These are phyloP conservation scores for Amblyopsis hoosieri DNA, from an alignment of 2,797 vertebrate genomes.

Conservation along the genomic window DNA sequence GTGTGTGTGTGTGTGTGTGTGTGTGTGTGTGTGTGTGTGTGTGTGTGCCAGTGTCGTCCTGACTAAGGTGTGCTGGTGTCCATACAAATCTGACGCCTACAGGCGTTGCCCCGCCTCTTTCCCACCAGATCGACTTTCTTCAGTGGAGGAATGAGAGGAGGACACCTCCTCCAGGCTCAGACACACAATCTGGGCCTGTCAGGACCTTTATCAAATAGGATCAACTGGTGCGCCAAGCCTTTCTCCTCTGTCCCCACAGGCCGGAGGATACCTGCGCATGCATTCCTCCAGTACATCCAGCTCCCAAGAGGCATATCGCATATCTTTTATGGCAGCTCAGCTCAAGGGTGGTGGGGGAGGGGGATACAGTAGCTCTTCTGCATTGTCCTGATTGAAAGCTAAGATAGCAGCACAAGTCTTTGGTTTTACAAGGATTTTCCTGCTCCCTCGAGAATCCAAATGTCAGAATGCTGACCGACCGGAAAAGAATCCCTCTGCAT, in stretches of 20 bases:
- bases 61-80: constrained; percentile 45
- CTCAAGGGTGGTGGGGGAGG: constrained; percentile 16
- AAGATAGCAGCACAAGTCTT: too few species aligned
- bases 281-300: constrained; percentile 73
- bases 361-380: too few species aligned
- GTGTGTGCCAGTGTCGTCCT: constrained; percentile 42
- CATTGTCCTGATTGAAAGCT: too few species aligned
- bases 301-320: constrained; percentile 69
- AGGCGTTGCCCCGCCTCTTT: constrained; percentile 70
- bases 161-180: constrained; percentile 73
- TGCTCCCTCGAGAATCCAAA: constrained; percentile 32
- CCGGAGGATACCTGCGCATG: constrained; percentile 62
- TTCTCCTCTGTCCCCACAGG: constrained; percentile 70
- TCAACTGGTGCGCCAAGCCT: constrained; percentile 69
- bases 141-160: constrained; percentile 65
- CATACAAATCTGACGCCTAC: constrained; percentile 59
- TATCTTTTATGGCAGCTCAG: constrained; percentile 67
- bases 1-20: constrained; percentile 1
- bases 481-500: constrained; percentile 14
- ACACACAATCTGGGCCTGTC: constrained; percentile 75
- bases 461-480: constrained; percentile 42
- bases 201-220: constrained; percentile 75
- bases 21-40: constrained; percentile 3
- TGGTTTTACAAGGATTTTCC: constrained; percentile 23
- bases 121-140: constrained; percentile 79